Percentiles rank a stretch among this genome's conserved stretches.
phyloP scores from a whole-genome alignment of 2,797 vertebrate genomes.

The Microctenopoma lineatum region DNA sequence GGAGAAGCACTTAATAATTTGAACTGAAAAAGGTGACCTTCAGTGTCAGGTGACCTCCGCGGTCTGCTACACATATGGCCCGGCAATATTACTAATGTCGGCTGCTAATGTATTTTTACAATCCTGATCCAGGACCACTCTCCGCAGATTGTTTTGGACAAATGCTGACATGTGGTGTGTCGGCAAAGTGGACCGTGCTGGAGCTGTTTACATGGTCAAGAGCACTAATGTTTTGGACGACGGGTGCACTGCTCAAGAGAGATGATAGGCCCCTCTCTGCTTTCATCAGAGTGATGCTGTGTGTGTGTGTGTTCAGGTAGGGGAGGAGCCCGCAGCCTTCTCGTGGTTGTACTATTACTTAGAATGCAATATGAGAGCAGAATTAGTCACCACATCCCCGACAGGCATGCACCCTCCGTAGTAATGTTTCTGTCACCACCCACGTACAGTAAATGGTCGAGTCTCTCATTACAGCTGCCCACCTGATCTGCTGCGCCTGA shows the following conservation, averaged over 20 bases:
- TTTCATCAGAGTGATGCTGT: constrained; percentile 36
- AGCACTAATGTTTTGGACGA: constrained; percentile 27
- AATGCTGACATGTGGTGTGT: constrained; percentile 69
- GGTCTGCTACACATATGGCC: constrained; percentile 78
- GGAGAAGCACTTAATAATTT: constrained; percentile 86
- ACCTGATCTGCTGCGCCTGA: constrained; percentile 36
- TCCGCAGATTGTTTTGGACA: constrained; percentile 75
- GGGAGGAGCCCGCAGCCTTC: constrained; percentile 22
- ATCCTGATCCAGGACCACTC: constrained; percentile 72
- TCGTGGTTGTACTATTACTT: constrained; percentile 45
- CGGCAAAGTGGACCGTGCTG: constrained; percentile 12
- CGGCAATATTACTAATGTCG: constrained; percentile 82
- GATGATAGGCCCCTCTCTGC: constrained; percentile 47
- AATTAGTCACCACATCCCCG: constrained; percentile 59
- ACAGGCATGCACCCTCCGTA: constrained; percentile 28
- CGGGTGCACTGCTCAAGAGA: constrained; percentile 24
- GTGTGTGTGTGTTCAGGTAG: background rate
- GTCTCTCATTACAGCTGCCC: constrained; percentile 34
- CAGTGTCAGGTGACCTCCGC: constrained; percentile 80
- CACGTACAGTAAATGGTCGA: constrained; percentile 23
- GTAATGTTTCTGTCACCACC: constrained; percentile 51
- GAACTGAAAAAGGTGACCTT: constrained; percentile 84
- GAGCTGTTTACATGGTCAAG: constrained; percentile 53
- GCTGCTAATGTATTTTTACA: constrained; percentile 75
- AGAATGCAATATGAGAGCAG: constrained; percentile 54